Percentiles rank a stretch among this genome's conserved stretches.
These are phyloP conservation scores for Dryococelus australis DNA, from an alignment of 2,888 invertebrate species.

Conservation along the genomic window DNA sequence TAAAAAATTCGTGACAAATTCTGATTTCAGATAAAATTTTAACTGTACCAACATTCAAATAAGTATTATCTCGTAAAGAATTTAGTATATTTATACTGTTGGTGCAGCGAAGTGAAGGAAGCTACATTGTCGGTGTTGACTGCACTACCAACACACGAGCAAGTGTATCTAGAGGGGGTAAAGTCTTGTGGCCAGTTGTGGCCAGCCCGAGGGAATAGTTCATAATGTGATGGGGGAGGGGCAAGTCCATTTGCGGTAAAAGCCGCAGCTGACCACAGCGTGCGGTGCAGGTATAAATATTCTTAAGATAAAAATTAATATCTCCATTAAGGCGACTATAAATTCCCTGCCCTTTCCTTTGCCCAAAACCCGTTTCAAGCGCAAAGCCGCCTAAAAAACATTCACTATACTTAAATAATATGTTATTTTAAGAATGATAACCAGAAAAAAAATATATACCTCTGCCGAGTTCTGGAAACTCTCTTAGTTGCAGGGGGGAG, in stretches of 20 bases:
- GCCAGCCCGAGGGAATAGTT: background rate
- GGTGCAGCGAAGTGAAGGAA: too few relatives aligned
- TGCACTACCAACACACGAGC: background rate
- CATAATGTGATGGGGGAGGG: background rate
- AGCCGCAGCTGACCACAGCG: background rate
- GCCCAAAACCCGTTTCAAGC: background rate
- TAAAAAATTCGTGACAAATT: too few relatives aligned
- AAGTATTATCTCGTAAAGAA: too few relatives aligned
- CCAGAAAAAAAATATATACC: background rate
- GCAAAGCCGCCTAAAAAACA: background rate
- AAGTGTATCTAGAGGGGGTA: background rate
- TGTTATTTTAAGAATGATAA: background rate
- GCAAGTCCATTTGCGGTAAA: background rate
- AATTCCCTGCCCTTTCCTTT: constrained; percentile 20
- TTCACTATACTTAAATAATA: background rate
- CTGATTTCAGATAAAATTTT: too few relatives aligned
- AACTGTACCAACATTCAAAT: too few relatives aligned
- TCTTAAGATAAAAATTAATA: constrained; percentile 30
- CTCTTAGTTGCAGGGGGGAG: background rate
- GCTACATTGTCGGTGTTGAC: background rate
- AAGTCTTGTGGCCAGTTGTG: background rate
- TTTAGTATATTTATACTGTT: too few relatives aligned
- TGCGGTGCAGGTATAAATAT: background rate
- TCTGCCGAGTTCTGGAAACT: background rate
- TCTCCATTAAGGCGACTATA: constrained; percentile 13